Evolutionary conservation across 2,797 vertebrate genomes (phyloP).

Genomic region (Linurgus olivaceus): DNA sequence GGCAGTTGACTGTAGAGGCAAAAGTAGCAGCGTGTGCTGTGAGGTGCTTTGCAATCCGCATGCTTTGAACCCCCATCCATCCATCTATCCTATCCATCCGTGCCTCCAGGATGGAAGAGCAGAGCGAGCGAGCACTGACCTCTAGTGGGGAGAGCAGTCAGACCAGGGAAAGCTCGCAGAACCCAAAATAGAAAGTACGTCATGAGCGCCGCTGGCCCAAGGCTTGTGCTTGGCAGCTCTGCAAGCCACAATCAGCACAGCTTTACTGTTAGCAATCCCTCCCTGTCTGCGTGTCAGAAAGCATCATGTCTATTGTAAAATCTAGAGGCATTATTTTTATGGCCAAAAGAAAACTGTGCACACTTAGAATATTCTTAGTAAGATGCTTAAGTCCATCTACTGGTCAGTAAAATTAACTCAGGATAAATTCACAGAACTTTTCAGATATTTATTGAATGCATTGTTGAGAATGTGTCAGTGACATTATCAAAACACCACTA

Average conservation of each 20-base stretch:
- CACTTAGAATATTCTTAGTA: neutral
- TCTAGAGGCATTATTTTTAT: neutral
- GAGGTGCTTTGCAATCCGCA: neutral
- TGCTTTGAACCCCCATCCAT: neutral
- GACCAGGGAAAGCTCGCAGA: neutral
- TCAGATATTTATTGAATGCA: neutral
- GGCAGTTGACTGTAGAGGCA: neutral
- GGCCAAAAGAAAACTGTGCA: neutral
- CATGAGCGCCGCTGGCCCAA: neutral
- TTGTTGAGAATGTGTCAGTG: neutral
- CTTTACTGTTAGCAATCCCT: neutral
- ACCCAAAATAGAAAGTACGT: neutral
- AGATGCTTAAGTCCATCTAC: accelerated
- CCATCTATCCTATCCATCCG: accelerated
- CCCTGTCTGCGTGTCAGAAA: neutral
- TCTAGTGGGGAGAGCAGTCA: neutral
- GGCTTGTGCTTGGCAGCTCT: neutral
- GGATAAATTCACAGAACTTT: neutral
- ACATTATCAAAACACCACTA: neutral
- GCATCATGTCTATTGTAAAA: neutral
- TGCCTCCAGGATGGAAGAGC: neutral
- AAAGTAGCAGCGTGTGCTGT: neutral
- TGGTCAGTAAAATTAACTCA: neutral
- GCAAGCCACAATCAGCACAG: neutral
- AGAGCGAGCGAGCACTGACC: constrained; percentile 3